Evolutionary conservation across 2,888 invertebrate genomes (phyloP), one percentile per base, ranked within the genome.

Genomic region (Catocala sponsa): DNA sequence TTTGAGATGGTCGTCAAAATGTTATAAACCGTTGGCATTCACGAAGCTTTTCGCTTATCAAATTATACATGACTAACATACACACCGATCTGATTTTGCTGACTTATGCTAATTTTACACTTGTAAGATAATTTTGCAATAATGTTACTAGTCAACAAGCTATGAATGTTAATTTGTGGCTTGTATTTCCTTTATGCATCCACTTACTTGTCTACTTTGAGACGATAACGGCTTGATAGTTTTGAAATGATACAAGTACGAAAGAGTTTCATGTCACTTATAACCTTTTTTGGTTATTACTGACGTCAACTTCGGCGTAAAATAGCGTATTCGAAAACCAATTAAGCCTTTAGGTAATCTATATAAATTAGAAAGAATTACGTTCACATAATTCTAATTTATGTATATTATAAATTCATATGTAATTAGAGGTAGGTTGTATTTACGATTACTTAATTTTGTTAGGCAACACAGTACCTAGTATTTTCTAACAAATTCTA

Each of bases 91-190:
- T 62, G 47, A 74, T 76, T 72, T 68, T 51, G 57, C 63, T 59
- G 60, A 70, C 68, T 70, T 63, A 77, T 74, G 72, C 64, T 68
- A 72, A 76, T 76, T 52, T 54, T 58, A 68, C 50, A 59, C 60
- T 72, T 67, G 62, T 67, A 68, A 63, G 65, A 74, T 77, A 74
- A 77, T 77, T 75, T 77, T 70, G 77, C 68, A 74, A 70, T 72
- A 65, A 65, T 59, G 59, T 63, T 74, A 67, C 57, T 68, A 72
- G 57, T 57, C 58, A 49, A 76, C 75, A 65, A 67, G 72, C 61
- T 63, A 72, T 76, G 64, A 72, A 76, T 74, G 65, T 63, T 76
- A 68, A 77, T 72, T 70, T 68, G 71, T 68, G 43, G 52, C 58
- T 15, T 61, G 68, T 68, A 70, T 66, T 70, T 73, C 68, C 71